These are phyloP conservation scores for Cephonodes hylas DNA, from an alignment of 2,888 invertebrate genomes.

Conservation along the genomic window DNA sequence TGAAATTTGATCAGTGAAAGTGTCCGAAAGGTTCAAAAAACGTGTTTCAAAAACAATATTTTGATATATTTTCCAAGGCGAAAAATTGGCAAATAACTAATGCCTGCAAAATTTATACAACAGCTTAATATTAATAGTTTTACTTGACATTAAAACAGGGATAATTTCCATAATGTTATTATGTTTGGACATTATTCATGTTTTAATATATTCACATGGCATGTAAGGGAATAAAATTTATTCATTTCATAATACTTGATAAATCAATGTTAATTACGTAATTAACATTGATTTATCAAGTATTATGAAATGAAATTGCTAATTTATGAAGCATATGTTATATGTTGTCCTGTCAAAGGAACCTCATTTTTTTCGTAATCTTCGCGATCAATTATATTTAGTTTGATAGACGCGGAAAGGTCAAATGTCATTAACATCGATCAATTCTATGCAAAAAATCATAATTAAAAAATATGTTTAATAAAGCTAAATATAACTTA, in stretches of 20 bases:
- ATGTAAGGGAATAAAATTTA: no score
- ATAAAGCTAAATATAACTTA: neutral
- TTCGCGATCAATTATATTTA: neutral
- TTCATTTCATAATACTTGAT: neutral
- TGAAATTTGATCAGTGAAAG: neutral
- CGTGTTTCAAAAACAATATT: neutral
- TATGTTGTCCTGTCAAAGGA: neutral
- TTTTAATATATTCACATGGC: neutral
- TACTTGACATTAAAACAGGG: neutral
- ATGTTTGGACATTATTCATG: neutral
- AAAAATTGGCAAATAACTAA: neutral
- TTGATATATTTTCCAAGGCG: neutral
- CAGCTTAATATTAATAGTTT: neutral
- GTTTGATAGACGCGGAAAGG: neutral
- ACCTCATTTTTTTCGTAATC: neutral
- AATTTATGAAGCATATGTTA: neutral
- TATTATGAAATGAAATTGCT: no score
- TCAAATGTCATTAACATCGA: neutral
- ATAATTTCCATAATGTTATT: neutral
- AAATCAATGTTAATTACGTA: neutral
- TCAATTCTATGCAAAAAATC: neutral
- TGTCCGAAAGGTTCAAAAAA: neutral
- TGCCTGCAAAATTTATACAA: neutral
- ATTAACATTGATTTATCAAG: neutral
- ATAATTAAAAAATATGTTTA: neutral